A percentile compares a stretch with the other conserved stretches of the same genome.
These are phyloP conservation scores for Spondyliosoma cantharus DNA, from an alignment of 2,797 vertebrate genomes.

Conservation along the genomic window DNA sequence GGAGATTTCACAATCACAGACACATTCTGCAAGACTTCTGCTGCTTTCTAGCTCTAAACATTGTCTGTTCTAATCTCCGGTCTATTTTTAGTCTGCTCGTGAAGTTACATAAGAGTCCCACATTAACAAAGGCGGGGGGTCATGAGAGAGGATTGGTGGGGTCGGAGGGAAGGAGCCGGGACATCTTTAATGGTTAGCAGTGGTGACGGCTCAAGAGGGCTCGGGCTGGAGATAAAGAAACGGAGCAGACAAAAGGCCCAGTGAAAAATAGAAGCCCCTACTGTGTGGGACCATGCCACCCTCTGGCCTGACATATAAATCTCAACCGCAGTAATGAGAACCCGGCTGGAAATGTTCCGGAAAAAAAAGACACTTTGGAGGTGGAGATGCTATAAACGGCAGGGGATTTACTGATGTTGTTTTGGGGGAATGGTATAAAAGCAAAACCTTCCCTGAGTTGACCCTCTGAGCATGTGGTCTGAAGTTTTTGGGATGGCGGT, in stretches of 20 bases:
- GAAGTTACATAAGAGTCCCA: slow-evolving; percentile 76
- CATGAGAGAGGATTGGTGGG: slow-evolving; percentile 61
- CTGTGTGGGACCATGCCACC: slow-evolving; percentile 50
- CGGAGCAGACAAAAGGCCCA: slow-evolving; percentile 57
- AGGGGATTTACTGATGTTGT: slow-evolving; percentile 65
- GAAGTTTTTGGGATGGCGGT: background rate
- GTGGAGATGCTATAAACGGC: slow-evolving; percentile 58
- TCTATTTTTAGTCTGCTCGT: slow-evolving; percentile 74
- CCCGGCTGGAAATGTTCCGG: slow-evolving; percentile 61
- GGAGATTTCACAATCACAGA: slow-evolving; percentile 58
- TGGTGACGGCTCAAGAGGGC: slow-evolving; percentile 39
- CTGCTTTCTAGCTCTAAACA: slow-evolving; percentile 64
- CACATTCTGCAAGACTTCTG: slow-evolving; percentile 50
- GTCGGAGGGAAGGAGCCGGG: slow-evolving; percentile 32
- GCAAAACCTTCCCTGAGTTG: slow-evolving; percentile 44
- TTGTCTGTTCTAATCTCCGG: slow-evolving; percentile 56
- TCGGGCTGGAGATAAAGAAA: slow-evolving; percentile 61
- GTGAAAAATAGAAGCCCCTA: slow-evolving; percentile 60
- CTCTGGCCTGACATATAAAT: slow-evolving; percentile 63
- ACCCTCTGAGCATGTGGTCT: slow-evolving; percentile 13
- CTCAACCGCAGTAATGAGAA: slow-evolving; percentile 69
- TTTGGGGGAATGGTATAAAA: slow-evolving; percentile 56
- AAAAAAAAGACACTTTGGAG: slow-evolving; percentile 44
- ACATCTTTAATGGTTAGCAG: slow-evolving; percentile 63
- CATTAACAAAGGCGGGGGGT: slow-evolving; percentile 71